These are phyloP conservation scores for Hoplostethus mediterraneus DNA, from an alignment of 2,797 vertebrate species.

Conservation along the genomic window DNA sequence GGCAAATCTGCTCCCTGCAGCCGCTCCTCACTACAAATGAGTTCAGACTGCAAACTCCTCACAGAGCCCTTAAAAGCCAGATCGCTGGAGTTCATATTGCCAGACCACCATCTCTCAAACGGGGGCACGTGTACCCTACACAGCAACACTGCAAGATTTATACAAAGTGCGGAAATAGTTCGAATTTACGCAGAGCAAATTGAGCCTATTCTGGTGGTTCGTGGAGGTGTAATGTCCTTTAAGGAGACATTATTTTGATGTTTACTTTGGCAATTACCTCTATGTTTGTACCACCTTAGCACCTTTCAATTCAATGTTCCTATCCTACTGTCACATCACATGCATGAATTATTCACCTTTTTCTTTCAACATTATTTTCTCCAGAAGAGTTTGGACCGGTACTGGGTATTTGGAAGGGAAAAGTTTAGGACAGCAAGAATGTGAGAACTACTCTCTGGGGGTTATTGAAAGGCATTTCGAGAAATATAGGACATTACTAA, in stretches of 20 bases:
- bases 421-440: background rate
- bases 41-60: conserved; percentile 75
- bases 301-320: background rate
- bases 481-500: no score
- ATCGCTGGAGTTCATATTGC: conserved; percentile 62
- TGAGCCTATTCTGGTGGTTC: background rate
- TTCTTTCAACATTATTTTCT: background rate
- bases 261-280: background rate
- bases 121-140: background rate
- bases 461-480: no score
- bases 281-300: background rate
- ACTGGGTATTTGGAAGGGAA: background rate
- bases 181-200: conserved; percentile 7
- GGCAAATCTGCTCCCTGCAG: conserved; percentile 80
- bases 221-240: conserved; percentile 9
- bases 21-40: conserved; percentile 74
- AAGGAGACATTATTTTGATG: background rate
- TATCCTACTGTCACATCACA: background rate
- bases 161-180: conserved; percentile 21
- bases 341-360: conserved; percentile 12
- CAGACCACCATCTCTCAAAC: conserved; percentile 38
- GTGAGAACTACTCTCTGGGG: background rate
- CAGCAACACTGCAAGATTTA: conserved; percentile 9
- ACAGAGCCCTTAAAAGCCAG: conserved; percentile 63
- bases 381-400: background rate